Evolutionary conservation across 1,140 invertebrate species (phyloP).

Genomic region (Drosophila melanogaster): Release_6_plus_ISO1_MT NT_037436.4:19033001-19033500

Average conservation of each 20-base stretch:
- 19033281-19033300: no score
- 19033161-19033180: conserved; percentile 64
- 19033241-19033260: neutral
- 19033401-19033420: conserved; percentile 1
- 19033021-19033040: conserved; percentile 59
- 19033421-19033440: conserved; percentile 42
- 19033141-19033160: conserved; percentile 59
- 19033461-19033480: conserved; percentile 28
- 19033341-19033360: no score
- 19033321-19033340: no score
- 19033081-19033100: conserved; percentile 18
- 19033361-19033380: no score
- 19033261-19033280: neutral
- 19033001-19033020: conserved; percentile 33
- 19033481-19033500: conserved; percentile 47
- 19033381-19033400: neutral
- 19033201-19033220: conserved; percentile 71
- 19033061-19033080: neutral
- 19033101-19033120: neutral
- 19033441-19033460: conserved; percentile 47
- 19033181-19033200: conserved; percentile 53
- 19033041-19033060: conserved; percentile 45
- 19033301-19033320: no score
- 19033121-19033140: conserved; percentile 5
- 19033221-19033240: conserved; percentile 21